Percentiles rank a stretch among this genome's conserved stretches.
phyloP scores from a whole-genome alignment of 2,888 invertebrate species.

The Chymomyza fuscimana region DNA sequence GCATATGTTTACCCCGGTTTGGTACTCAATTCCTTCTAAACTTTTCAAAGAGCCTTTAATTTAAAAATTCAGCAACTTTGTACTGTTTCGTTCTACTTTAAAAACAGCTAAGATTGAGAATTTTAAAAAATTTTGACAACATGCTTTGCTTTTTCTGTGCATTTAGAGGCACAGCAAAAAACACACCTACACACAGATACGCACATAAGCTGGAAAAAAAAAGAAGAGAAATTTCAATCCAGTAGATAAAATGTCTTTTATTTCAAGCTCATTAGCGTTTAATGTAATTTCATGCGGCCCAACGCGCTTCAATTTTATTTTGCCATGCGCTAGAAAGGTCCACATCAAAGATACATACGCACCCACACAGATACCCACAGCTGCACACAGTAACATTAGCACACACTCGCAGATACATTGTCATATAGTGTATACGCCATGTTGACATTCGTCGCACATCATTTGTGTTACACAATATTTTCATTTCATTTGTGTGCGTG shows the following conservation, averaged over 20 bases:
- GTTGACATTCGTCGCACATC: conserved; percentile 42
- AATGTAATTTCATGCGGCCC: conserved; percentile 72
- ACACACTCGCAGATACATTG: conserved; percentile 8
- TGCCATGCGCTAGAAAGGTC: conserved; percentile 57
- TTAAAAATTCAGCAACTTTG: too few species aligned
- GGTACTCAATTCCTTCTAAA: too few species aligned
- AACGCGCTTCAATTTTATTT: conserved; percentile 58
- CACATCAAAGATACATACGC: background rate
- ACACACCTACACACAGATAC: background rate
- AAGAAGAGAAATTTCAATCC: background rate
- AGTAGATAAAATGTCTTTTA: conserved; percentile 47
- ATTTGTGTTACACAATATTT: conserved; percentile 53
- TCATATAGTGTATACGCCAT: background rate
- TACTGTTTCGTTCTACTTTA: too few species aligned
- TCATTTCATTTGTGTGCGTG: conserved; percentile 43
- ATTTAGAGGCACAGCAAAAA: too few species aligned
- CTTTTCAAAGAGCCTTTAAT: too few species aligned
- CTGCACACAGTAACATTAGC: background rate
- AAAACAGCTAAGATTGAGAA: too few species aligned
- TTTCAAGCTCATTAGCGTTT: conserved; percentile 70
- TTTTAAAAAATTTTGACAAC: too few species aligned
- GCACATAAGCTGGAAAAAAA: background rate
- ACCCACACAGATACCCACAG: background rate
- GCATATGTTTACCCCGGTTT: too few species aligned
- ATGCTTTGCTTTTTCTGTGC: too few species aligned